Percentiles rank a stretch among this genome's conserved stretches.
Evolutionary conservation across 2,888 invertebrate genomes (phyloP).

Genomic region (Meiosimyza decipiens): DNA sequence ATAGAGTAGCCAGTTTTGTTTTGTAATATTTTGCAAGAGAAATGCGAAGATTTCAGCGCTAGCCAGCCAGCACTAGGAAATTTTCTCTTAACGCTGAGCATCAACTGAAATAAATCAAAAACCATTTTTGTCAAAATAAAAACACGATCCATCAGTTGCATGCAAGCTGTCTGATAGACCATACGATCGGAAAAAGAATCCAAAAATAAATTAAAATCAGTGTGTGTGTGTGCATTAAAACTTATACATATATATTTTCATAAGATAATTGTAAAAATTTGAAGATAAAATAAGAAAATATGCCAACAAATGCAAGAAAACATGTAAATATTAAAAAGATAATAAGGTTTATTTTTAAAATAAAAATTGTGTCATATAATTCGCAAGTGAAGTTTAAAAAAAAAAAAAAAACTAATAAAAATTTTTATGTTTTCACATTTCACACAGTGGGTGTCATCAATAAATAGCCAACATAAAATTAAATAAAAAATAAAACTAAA

Average conservation of each 20-base stretch:
- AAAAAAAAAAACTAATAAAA: constrained; percentile 2
- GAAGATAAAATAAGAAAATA: constrained; percentile 5
- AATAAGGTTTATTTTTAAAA: not conserved
- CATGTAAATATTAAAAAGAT: constrained; percentile 19
- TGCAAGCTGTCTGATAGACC: not conserved
- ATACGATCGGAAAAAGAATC: constrained; percentile 5
- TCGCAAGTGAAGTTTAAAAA: not conserved
- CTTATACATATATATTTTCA: not conserved
- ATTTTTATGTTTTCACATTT: not conserved
- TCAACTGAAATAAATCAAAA: too few relatives aligned
- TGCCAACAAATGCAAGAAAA: constrained; percentile 23
- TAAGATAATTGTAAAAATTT: not conserved
- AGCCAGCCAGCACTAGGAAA: too few relatives aligned
- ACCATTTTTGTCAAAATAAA: too few relatives aligned
- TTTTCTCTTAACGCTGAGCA: too few relatives aligned
- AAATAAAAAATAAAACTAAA: not conserved
- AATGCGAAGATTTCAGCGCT: too few relatives aligned
- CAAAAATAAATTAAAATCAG: not conserved
- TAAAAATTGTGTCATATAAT: not conserved
- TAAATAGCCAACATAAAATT: not conserved
- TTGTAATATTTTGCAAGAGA: too few relatives aligned
- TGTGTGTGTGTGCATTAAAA: not conserved
- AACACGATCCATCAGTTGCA: constrained; percentile 13
- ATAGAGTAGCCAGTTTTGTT: too few relatives aligned
- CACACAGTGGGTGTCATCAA: not conserved